phyloP scores from a whole-genome alignment of 2,797 vertebrate genomes.

The Aphelocoma californica region DNA sequence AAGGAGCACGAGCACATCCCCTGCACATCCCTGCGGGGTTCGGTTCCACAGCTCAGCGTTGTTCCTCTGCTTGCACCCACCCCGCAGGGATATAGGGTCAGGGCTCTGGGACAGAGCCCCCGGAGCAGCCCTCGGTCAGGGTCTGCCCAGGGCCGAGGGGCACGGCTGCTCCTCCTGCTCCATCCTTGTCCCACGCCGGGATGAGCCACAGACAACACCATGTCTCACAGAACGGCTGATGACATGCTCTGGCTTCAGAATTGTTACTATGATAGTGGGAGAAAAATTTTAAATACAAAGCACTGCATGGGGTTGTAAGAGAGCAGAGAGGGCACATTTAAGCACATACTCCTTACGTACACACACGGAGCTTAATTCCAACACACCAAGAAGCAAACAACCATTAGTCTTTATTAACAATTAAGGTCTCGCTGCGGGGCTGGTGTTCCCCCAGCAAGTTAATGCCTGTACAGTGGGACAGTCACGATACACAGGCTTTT shows the following conservation, averaged over 20 bases:
- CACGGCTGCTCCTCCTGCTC: not conserved
- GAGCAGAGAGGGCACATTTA: not conserved
- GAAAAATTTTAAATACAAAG: not conserved
- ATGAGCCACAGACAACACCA: fast-evolving
- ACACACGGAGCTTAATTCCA: not conserved
- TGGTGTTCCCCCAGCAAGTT: not conserved
- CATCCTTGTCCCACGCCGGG: fast-evolving
- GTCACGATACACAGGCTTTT: not conserved
- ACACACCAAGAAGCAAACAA: not conserved
- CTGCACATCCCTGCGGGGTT: not conserved
- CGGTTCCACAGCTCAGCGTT: not conserved
- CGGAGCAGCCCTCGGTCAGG: not conserved
- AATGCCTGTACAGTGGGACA: not conserved
- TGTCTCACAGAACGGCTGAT: fast-evolving
- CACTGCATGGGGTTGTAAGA: not conserved
- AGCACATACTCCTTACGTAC: not conserved
- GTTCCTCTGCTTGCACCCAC: not conserved
- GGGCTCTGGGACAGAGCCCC: fast-evolving
- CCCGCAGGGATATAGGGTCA: not conserved
- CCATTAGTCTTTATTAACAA: not conserved
- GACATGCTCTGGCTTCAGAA: not conserved
- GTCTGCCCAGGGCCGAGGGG: not conserved
- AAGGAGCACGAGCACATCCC: not conserved
- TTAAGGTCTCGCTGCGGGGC: not conserved
- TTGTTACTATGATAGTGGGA: fast-evolving